Percentiles rank a stretch among this genome's conserved stretches.
Evolutionary conservation across 2,113 vertebrate species (phyloP).

Genomic region (Nymphicus hollandicus): DNA sequence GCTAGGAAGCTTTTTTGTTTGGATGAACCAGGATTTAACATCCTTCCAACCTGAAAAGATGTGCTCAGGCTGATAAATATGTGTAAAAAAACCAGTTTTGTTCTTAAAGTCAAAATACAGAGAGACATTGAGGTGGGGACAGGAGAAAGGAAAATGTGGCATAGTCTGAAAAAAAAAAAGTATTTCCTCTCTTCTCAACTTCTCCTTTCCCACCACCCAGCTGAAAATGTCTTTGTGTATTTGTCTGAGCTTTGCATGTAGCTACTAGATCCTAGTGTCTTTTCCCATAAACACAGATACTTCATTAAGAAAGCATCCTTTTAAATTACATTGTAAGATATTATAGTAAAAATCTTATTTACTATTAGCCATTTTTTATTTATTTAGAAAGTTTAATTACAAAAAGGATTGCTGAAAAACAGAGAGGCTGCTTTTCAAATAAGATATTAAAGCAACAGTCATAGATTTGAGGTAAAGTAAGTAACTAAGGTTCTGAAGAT

Average conservation of each 20-base stretch:
- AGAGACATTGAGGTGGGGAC: fast-evolving
- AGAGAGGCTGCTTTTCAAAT: background rate
- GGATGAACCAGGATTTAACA: background rate
- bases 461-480: background rate
- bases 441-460: background rate
- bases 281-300: background rate
- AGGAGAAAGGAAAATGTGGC: background rate
- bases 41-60: background rate
- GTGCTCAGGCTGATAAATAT: background rate
- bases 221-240: background rate
- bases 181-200: background rate
- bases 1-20: background rate
- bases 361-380: background rate
- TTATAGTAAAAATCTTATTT: background rate
- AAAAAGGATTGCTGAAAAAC: background rate
- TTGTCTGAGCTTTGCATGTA: background rate
- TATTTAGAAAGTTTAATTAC: background rate
- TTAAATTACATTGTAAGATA: background rate
- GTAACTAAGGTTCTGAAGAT: background rate
- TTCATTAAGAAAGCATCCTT: background rate
- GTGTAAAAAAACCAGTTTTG: background rate
- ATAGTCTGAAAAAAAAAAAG: background rate
- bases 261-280: background rate
- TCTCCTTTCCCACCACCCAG: background rate
- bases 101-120: background rate